Base-by-base conservation (phyloP, 2,797 vertebrate genomes). In the Pipistrellus kuhlii region DNA sequence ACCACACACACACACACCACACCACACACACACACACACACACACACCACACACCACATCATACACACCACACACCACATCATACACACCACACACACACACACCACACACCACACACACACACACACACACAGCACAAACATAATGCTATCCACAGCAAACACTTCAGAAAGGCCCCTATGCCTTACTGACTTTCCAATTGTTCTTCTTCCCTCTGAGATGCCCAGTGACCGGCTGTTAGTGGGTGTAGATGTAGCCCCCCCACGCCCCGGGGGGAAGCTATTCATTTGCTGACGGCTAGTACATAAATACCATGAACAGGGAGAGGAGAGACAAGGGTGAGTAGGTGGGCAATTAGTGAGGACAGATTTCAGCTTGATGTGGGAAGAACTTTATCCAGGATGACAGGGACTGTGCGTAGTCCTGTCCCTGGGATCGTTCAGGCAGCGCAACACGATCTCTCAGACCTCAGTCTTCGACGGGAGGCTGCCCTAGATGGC, bases 131-230 rank as follows among this genome's bases (percentile, higher is more conserved):
- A 14, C 75, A 13, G 27, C 59, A 62, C 71, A 85, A 83, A 57
- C 25, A 17, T 30, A 48, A 77, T 11, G 23, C 69, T 66, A 57
- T 48, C 62, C 77, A 38, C 30, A 38, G 51, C 44, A 59, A 78
- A 69, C 44, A 55, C 51, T 89, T 66, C 55, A 90, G 85, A 88
- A 91, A 85, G 57, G 25, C 4, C 53, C 18, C 55, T 18, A 32
- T 73, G 57, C 48, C 75, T 14, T 30, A 15, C 59, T 15, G 4
- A 69, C 25, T 87, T 38, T 71, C 30, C 38, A 35, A 0, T 59
- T 62, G 69, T 66, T 20, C 32, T 27, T 27, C 23, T 51, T 20
- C 35, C 38, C 46, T 83, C 7, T 88, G 73, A 82, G 72, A 38
- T 53, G 68, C 55, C 35, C 51, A n/a, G 44, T 4, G 71, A 80